phyloP scores from a whole-genome alignment of 2,113 vertebrate species.

The Lagopus leucura region DNA sequence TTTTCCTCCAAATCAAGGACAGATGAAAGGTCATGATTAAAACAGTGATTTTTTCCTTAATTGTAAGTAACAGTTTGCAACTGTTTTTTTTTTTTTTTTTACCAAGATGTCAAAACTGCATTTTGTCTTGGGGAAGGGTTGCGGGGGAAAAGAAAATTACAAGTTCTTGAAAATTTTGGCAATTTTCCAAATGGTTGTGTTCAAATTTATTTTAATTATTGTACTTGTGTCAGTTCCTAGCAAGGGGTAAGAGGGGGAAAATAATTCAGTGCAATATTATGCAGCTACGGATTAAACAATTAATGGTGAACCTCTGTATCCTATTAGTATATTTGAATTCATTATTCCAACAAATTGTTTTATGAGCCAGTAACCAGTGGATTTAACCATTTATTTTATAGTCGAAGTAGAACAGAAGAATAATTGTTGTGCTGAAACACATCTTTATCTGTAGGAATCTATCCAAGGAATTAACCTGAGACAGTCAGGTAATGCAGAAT shows the following conservation, averaged over 20 bases:
- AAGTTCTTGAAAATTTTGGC: constrained; percentile 80
- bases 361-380: constrained; percentile 36
- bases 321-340: constrained; percentile 57
- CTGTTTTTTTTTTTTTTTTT: constrained; percentile 81
- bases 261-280: constrained; percentile 70
- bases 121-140: constrained; percentile 62
- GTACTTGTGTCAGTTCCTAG: constrained; percentile 77
- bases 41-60: constrained; percentile 80
- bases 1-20: constrained; percentile 77
- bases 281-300: constrained; percentile 75
- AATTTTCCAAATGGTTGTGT: constrained; percentile 75
- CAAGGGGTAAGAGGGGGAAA: constrained; percentile 59
- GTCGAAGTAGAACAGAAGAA: constrained; percentile 26
- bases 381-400: constrained; percentile 64
- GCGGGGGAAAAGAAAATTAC: constrained; percentile 76
- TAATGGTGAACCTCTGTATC: constrained; percentile 57
- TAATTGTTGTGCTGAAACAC: not conserved
- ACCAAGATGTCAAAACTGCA: constrained; percentile 82
- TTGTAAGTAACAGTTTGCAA: constrained; percentile 80
- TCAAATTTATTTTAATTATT: constrained; percentile 84
- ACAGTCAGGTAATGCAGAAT: not conserved
- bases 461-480: not conserved
- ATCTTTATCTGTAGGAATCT: not conserved
- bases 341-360: constrained; percentile 67
- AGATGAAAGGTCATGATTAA: constrained; percentile 85